phyloP scores from a whole-genome alignment of 1,140 invertebrate species.

The Drosophila subpulchrella region DNA sequence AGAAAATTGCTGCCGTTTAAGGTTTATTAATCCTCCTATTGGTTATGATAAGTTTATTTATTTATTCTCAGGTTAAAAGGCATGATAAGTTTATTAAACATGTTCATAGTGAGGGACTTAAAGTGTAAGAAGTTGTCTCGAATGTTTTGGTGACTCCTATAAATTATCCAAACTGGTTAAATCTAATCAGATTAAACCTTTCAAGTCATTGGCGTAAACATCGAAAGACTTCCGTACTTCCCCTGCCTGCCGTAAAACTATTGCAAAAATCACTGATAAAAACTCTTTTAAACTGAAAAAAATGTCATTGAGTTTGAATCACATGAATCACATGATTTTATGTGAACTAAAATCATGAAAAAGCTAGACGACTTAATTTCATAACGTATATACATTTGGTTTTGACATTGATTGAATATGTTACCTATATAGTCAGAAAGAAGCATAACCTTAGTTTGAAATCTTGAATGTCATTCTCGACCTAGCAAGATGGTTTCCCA shows the following conservation, averaged over 20 bases:
- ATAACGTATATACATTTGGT: too few species aligned
- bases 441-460: too few species aligned
- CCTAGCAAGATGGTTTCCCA: constrained; percentile 9
- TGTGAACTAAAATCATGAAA: too few species aligned
- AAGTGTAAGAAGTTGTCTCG: neutral
- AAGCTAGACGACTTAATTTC: too few species aligned
- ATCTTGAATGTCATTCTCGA: too few species aligned
- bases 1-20: constrained; percentile 9
- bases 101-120: neutral
- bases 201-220: neutral
- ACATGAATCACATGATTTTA: too few species aligned
- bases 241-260: constrained; percentile 18
- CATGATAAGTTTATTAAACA: neutral
- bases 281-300: neutral
- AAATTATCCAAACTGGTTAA: constrained; percentile 18
- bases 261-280: neutral
- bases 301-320: too few species aligned
- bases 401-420: too few species aligned
- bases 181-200: constrained; percentile 26
- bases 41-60: neutral
- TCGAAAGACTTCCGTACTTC: constrained; percentile 24
- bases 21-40: neutral
- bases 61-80: too few species aligned
- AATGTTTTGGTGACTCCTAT: neutral
- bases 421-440: too few species aligned